phyloP scores from a whole-genome alignment of 2,888 invertebrate genomes.

The Chironomus tentans region DNA sequence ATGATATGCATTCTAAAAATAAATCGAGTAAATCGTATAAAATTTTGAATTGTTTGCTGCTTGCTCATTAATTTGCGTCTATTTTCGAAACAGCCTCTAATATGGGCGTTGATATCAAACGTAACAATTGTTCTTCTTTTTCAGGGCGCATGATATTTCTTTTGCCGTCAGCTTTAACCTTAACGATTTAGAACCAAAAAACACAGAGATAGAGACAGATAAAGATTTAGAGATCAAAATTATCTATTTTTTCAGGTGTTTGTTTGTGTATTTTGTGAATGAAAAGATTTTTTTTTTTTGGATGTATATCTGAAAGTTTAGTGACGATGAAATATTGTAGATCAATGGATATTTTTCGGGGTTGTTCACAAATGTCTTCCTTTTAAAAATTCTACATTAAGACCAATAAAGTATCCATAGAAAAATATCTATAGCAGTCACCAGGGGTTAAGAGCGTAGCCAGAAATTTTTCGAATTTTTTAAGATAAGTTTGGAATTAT shows the following conservation, averaged over 20 bases:
- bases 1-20: not conserved
- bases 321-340: not conserved
- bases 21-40: not conserved
- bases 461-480: no score
- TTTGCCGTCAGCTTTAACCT: slow-evolving; percentile 44
- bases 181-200: slow-evolving; percentile 22
- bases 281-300: not conserved
- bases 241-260: not conserved
- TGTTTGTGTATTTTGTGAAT: not conserved
- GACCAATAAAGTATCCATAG: no score
- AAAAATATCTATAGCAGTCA: no score
- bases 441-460: no score
- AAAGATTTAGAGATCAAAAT: slow-evolving; percentile 23
- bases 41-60: not conserved
- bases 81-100: slow-evolving; percentile 25
- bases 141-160: slow-evolving; percentile 60
- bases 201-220: slow-evolving; percentile 30
- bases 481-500: no score
- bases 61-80: slow-evolving; percentile 1
- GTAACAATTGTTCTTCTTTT: slow-evolving; percentile 65
- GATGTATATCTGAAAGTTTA: not conserved
- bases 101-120: slow-evolving; percentile 24
- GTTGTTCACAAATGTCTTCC: no score
- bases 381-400: no score
- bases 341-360: no score